Percentiles rank a stretch among this genome's conserved stretches.
Evolutionary conservation across 1,140 invertebrate species (phyloP).

Genomic region (Sycobia sp.): DNA sequence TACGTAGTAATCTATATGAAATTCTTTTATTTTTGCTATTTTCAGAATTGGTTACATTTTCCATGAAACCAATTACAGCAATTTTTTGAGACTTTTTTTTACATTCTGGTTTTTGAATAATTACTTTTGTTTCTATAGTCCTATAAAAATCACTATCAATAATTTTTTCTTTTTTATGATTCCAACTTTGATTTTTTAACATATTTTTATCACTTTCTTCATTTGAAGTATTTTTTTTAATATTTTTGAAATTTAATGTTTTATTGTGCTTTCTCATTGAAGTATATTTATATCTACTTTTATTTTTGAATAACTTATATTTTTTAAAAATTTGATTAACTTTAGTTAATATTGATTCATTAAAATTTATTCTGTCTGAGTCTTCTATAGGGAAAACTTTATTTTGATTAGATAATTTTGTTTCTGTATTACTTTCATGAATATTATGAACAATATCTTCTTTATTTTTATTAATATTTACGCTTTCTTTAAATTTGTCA

Average conservation of each 20-base stretch:
- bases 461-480: background rate
- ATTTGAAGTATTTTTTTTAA: background rate
- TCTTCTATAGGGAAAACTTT: background rate
- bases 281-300: slow-evolving; percentile 39
- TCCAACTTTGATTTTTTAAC: background rate
- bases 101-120: slow-evolving; percentile 41
- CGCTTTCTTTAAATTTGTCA: slow-evolving; percentile 23
- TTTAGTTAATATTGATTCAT: slow-evolving; percentile 30
- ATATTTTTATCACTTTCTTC: background rate
- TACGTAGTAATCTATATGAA: slow-evolving; percentile 61
- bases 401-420: background rate
- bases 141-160: slow-evolving; percentile 42
- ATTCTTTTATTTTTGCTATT: slow-evolving; percentile 47
- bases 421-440: background rate
- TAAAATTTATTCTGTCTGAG: background rate
- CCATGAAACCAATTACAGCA: slow-evolving; percentile 49
- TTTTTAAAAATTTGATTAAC: slow-evolving; percentile 44
- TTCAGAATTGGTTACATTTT: slow-evolving; percentile 44
- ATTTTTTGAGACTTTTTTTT: slow-evolving; percentile 36
- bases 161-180: slow-evolving; percentile 32
- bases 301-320: slow-evolving; percentile 40
- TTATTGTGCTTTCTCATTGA: slow-evolving; percentile 8
- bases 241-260: background rate
- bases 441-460: background rate
- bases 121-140: slow-evolving; percentile 48